These are phyloP conservation scores for Sphaerophoria rueppellii DNA, from an alignment of 2,888 invertebrate species.

Conservation along the genomic window DNA sequence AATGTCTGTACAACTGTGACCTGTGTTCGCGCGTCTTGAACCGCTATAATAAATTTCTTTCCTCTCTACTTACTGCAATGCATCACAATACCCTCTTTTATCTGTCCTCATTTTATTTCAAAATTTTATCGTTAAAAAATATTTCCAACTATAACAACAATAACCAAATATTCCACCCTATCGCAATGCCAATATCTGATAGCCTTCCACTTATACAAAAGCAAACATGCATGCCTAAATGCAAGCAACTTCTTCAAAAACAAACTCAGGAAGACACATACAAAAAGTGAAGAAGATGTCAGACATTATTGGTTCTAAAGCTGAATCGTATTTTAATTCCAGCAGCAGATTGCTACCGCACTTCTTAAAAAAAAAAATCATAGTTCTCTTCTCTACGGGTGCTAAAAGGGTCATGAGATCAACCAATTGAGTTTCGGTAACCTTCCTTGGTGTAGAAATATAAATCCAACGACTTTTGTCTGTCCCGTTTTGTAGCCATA, in stretches of 20 bases:
- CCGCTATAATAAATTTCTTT: no score
- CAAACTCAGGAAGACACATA: neutral
- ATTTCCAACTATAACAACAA: no score
- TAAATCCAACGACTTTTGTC: conserved; percentile 10
- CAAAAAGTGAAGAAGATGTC: neutral
- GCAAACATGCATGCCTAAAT: conserved; percentile 47
- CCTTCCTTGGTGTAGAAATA: conserved; percentile 39
- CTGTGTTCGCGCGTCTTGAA: no score
- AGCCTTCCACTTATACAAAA: conserved; percentile 38
- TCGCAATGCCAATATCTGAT: conserved; percentile 48
- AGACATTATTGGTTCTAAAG: conserved; percentile 20
- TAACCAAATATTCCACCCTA: neutral
- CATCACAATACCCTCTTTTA: no score
- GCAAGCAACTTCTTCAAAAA: conserved; percentile 39
- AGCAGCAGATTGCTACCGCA: conserved; percentile 32
- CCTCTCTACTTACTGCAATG: no score
- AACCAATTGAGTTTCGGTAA: conserved; percentile 54
- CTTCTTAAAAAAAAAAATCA: neutral
- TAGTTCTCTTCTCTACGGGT: neutral
- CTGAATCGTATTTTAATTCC: conserved; percentile 59
- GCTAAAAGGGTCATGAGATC: conserved; percentile 36
- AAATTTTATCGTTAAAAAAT: no score
- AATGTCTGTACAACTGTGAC: no score
- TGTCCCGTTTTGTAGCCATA: conserved; percentile 24
- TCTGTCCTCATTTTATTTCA: no score